Evolutionary conservation across 1,140 invertebrate genomes (phyloP).

Genomic region (Drosophila nigrodunni): DNA sequence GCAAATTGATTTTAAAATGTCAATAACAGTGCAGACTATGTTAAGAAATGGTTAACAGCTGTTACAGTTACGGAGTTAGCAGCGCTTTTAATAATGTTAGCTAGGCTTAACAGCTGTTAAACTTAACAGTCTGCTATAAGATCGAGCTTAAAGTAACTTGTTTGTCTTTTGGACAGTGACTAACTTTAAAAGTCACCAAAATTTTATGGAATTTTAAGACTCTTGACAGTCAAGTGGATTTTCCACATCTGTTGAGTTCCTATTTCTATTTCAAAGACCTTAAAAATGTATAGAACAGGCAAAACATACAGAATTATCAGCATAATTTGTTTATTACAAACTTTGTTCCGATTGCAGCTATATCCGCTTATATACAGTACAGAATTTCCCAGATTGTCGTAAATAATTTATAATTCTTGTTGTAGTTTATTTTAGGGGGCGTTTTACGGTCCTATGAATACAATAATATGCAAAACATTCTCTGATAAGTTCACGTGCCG

Average conservation of each 20-base stretch:
- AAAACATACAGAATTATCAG: neutral
- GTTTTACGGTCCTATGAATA: constrained; percentile 7
- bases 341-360: neutral
- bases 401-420: neutral
- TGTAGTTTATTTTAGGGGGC: constrained; percentile 11
- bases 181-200: neutral
- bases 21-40: neutral
- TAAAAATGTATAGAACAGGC: neutral
- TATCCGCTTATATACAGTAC: neutral
- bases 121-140: neutral
- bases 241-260: too few species aligned
- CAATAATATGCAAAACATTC: constrained; percentile 5
- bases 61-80: too few species aligned
- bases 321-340: neutral
- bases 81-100: too few species aligned
- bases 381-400: constrained; percentile 8
- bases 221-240: neutral
- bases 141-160: neutral
- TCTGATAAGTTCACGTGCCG: constrained; percentile 13
- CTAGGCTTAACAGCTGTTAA: neutral
- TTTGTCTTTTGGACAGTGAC: neutral
- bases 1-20: neutral
- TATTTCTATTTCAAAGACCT: too few species aligned
- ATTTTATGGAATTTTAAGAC: neutral
- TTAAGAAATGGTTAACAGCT: neutral